A percentile compares a stretch with the other conserved stretches of the same genome.
Conservation (phyloP, 2,113 vertebrate genomes). For the Genyomyrus donnyi region DNA sequence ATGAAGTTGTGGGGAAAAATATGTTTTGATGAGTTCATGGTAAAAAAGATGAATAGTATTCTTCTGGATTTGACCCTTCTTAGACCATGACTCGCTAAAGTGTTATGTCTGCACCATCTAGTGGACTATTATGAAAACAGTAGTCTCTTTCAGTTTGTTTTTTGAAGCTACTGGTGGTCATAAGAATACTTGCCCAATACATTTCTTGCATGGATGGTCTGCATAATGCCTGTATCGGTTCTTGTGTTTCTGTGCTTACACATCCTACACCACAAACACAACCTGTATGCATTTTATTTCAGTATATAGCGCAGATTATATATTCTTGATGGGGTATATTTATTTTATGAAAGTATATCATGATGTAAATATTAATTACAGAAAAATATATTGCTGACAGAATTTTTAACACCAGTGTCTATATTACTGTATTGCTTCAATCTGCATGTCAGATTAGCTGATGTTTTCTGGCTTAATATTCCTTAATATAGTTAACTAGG, state of each 20-base stretch:
- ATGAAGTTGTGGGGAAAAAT: neutral
- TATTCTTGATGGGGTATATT: constrained; percentile 15
- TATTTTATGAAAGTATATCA: constrained; percentile 8
- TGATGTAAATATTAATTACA: neutral
- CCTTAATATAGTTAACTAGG: neutral
- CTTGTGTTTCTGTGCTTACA: neutral
- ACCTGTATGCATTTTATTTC: neutral
- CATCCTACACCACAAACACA: neutral
- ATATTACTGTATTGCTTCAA: neutral
- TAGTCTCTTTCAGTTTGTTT: neutral
- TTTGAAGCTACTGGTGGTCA: neutral
- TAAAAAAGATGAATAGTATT: neutral
- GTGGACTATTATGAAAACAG: neutral
- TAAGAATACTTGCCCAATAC: neutral
- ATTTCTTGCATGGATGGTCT: neutral
- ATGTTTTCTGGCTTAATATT: neutral
- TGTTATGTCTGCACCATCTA: constrained; percentile 14
- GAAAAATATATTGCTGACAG: neutral
- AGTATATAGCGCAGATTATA: neutral
- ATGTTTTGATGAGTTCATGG: neutral
- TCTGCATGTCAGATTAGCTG: neutral
- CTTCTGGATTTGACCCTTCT: neutral
- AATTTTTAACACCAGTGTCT: neutral
- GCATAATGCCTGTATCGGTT: neutral
- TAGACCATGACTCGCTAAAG: neutral